Percentiles rank a stretch among this genome's conserved stretches.
These are phyloP conservation scores for Orthonychiurus folsomi DNA, from an alignment of 2,888 invertebrate genomes.

Conservation along the genomic window DNA sequence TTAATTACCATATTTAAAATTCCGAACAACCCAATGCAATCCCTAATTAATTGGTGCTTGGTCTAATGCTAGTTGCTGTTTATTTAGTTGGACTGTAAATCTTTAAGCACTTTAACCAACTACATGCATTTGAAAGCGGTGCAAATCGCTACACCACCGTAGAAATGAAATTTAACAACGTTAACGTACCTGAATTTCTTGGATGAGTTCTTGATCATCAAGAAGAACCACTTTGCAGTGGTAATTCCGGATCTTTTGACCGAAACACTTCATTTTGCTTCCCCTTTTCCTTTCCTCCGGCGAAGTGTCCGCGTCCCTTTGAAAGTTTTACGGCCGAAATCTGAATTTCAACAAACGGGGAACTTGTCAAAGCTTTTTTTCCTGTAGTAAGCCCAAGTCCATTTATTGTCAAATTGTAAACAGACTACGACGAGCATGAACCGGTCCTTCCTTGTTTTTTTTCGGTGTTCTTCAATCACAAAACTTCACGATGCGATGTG, in stretches of 20 bases:
- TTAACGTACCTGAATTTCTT: constrained; percentile 68
- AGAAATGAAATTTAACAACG: not conserved
- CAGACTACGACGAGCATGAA: no score
- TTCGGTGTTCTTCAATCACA: no score
- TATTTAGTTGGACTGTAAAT: not conserved
- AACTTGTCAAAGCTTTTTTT: no score
- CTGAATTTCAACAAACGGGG: not conserved
- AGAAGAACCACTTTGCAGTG: constrained; percentile 78
- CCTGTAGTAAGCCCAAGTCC: no score
- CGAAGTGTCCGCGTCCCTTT: no score
- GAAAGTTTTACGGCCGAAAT: not conserved
- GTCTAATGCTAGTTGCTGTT: not conserved
- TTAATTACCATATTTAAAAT: not conserved
- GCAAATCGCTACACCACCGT: no score
- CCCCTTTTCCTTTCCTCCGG: not conserved
- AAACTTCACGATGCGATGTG: no score
- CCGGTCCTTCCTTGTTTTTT: no score
- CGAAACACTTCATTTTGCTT: constrained; percentile 45
- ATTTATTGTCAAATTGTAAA: no score
- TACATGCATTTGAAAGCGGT: no score
- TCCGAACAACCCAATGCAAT: not conserved
- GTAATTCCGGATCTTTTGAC: constrained; percentile 44
- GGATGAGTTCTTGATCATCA: constrained; percentile 79
- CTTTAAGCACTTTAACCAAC: not conserved
- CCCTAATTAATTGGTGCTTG: not conserved